Conservation (phyloP, 1,140 invertebrate genomes). For the Physella acuta region DNA sequence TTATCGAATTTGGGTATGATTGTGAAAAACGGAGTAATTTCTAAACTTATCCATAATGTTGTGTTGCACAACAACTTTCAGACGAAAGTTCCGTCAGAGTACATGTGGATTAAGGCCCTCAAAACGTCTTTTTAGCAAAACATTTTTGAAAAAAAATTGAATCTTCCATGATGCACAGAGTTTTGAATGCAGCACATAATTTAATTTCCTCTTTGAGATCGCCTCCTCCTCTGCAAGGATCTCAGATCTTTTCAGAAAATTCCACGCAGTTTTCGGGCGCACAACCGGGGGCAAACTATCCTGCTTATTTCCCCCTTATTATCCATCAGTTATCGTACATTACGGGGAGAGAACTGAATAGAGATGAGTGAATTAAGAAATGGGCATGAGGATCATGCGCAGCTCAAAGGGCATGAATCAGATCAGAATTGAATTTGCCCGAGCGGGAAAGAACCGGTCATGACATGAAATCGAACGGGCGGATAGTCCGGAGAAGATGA, state of each 20-base stretch:
- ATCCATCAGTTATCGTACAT: constrained; percentile 14
- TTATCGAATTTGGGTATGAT: no score
- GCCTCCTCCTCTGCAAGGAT: not conserved
- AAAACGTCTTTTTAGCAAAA: not conserved
- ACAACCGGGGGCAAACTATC: not conserved
- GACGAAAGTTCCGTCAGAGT: no score
- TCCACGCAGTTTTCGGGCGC: not conserved
- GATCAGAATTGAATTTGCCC: constrained; percentile 33
- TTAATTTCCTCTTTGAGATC: constrained; percentile 1
- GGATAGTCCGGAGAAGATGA: constrained; percentile 26
- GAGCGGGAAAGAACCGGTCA: constrained; percentile 24
- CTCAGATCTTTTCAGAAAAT: not conserved
- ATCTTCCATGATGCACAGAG: not conserved
- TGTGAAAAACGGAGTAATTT: no score
- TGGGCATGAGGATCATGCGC: not conserved
- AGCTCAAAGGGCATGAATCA: constrained; percentile 27
- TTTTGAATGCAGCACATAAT: not conserved
- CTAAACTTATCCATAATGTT: no score
- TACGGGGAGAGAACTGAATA: constrained; percentile 11
- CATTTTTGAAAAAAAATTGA: not conserved
- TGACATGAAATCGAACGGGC: constrained; percentile 15
- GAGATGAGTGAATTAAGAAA: constrained; percentile 23
- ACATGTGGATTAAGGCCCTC: no score
- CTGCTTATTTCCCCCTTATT: not conserved
- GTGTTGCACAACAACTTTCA: no score